Evolutionary conservation across 2,113 vertebrate species (phyloP), one percentile per base, ranked within the genome.

Genomic region (Ammodytes dubius): DNA sequence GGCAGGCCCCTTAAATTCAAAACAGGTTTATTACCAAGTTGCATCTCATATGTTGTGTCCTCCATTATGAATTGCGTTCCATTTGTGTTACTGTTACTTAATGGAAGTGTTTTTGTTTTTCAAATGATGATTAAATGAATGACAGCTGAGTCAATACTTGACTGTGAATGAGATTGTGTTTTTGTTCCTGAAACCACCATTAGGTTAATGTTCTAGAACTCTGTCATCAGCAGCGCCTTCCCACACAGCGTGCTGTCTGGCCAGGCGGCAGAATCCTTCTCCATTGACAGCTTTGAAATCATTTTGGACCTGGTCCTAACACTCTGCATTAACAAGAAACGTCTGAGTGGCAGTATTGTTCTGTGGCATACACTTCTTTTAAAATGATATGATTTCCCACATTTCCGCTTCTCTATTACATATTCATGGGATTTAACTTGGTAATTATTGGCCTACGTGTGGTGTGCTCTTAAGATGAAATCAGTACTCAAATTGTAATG

Each of bases 241-340:
- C 85, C 70, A 74, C 79, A 84, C 85, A 84, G 52, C 56, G 52
- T 75, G 58, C 78, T 73, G 77, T 79, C 75, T 75, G 50, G 50
- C 76, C 74, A 85, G 82, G 79, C 49, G 79, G 70, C 68, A 79
- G 47, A 77, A 64, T 79, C 35, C 3, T 67, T 73, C 49, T 59
- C 6, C 42, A 79, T 14, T 65, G 47, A 35, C 66, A 47, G 68
- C 49, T 78, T 72, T 53, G 52, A 49, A 81, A 81, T 40, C 4
- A 60, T 72, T 82, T 80, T 56, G 35, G 72, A 79, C 45, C 37
- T 35, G 8, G 39, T 58, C 43, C 66, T 69, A 27, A 43, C 67
- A 76, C 40, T 61, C 43, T 70, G n/a, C 14, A 68, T 74, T 58
- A 72, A 57, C 53, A 14, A 50, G 61, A 74, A 74, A 59, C n/a